Evolutionary conservation across 2,113 vertebrate species (phyloP).

Genomic region (Hippocampus barbouri): DNA sequence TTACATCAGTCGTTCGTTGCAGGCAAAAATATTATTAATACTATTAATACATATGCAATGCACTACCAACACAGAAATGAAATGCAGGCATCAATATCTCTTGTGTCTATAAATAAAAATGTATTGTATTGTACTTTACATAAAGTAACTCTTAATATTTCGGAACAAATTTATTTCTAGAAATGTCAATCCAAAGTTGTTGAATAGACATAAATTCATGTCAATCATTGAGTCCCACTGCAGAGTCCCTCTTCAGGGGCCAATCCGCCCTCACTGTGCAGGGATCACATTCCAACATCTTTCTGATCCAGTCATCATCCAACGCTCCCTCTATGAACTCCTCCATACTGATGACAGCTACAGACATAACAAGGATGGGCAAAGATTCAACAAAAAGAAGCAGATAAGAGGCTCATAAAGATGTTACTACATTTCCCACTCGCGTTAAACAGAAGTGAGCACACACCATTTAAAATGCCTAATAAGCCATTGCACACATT

Average conservation of each 20-base stretch:
- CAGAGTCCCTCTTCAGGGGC: slow-evolving; percentile 33
- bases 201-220: slow-evolving; percentile 12
- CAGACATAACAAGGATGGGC: slow-evolving; percentile 28
- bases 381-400: slow-evolving; percentile 21
- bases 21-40: too few species aligned
- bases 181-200: slow-evolving; percentile 2
- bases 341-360: slow-evolving; percentile 71
- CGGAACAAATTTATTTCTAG: neutral
- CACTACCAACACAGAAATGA: neutral
- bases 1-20: too few species aligned
- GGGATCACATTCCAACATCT: slow-evolving; percentile 75
- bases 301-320: slow-evolving; percentile 70
- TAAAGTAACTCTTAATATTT: neutral
- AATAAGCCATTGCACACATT: too few species aligned
- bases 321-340: slow-evolving; percentile 72
- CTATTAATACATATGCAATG: neutral
- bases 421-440: too few species aligned
- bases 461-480: too few species aligned
- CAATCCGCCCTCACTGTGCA: slow-evolving; percentile 63
- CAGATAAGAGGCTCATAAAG: neutral
- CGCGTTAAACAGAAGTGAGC: too few species aligned
- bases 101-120: neutral
- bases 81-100: neutral
- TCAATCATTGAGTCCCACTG: slow-evolving; percentile 32
- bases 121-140: too few species aligned